These are phyloP conservation scores for Ctenopoma multispine DNA, from an alignment of 2,797 vertebrate genomes.

Conservation along the genomic window DNA sequence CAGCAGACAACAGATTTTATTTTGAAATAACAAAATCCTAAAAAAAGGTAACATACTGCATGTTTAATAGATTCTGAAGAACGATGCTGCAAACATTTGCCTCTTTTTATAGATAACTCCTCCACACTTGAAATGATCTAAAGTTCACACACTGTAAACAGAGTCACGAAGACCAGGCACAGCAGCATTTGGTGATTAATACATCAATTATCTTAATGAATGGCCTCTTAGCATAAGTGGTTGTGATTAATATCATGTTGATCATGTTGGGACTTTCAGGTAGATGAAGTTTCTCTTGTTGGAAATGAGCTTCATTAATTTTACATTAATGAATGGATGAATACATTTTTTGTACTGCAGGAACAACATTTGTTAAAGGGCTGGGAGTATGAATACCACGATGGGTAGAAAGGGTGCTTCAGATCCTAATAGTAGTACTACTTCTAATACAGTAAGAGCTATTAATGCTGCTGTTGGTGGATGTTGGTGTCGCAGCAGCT, in stretches of 20 bases:
- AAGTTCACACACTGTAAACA: not conserved
- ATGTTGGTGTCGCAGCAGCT: constrained; percentile 31
- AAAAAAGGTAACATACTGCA: too few species aligned
- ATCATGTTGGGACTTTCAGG: constrained; percentile 22
- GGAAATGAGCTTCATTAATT: constrained; percentile 35
- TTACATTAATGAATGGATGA: not conserved
- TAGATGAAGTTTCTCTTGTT: constrained; percentile 28
- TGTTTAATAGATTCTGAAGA: not conserved
- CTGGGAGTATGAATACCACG: not conserved
- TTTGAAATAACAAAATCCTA: too few species aligned
- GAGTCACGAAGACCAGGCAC: not conserved
- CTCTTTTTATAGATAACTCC: not conserved
- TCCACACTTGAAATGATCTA: not conserved
- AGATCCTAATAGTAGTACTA: not conserved
- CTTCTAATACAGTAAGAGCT: not conserved
- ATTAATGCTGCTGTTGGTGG: constrained; percentile 17
- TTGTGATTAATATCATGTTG: constrained; percentile 21
- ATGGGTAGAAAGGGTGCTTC: not conserved
- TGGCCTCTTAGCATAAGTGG: constrained; percentile 32
- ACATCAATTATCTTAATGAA: constrained; percentile 35
- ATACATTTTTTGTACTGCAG: not conserved
- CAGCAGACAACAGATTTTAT: too few species aligned
- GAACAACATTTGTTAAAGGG: not conserved
- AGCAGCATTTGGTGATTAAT: constrained; percentile 22
- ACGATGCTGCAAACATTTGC: not conserved